Evolutionary conservation across 92 coral and sea anemone genomes (phyloP).

Genomic region (Diadumene lineata): DNA sequence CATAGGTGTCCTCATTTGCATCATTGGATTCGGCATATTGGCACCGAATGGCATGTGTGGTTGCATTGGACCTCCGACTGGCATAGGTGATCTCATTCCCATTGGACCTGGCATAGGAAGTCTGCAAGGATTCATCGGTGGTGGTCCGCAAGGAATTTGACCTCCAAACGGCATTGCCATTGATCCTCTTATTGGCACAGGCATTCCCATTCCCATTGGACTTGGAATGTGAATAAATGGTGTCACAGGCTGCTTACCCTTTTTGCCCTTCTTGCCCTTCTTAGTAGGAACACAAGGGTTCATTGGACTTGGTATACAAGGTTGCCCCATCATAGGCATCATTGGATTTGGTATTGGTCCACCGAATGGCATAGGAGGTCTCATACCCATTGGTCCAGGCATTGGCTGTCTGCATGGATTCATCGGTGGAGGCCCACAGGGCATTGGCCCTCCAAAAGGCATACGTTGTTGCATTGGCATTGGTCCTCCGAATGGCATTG

Average conservation of each 20-base stretch:
- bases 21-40: constrained; percentile 21
- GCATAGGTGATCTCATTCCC: constrained; percentile 30
- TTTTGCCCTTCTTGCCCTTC: constrained; percentile 6
- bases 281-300: neutral
- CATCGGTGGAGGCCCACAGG: constrained; percentile 40
- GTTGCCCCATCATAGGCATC: neutral
- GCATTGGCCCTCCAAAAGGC: constrained; percentile 23
- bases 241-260: neutral
- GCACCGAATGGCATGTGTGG: constrained; percentile 11
- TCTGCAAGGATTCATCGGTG: constrained; percentile 40
- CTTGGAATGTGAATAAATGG: constrained; percentile 20
- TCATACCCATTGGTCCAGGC: constrained; percentile 32
- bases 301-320: neutral
- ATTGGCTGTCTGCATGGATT: constrained; percentile 39
- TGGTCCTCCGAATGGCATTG: constrained; percentile 47
- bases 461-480: constrained; percentile 33
- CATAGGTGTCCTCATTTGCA: constrained; percentile 2
- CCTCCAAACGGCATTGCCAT: constrained; percentile 18
- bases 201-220: constrained; percentile 44
- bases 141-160: constrained; percentile 19
- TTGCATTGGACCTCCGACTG: no score
- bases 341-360: constrained; percentile 28
- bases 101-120: constrained; percentile 17
- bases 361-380: constrained; percentile 20
- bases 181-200: constrained; percentile 20